Base-by-base conservation (phyloP, 2,888 invertebrate genomes). In the Heteropelma amictum region DNA sequence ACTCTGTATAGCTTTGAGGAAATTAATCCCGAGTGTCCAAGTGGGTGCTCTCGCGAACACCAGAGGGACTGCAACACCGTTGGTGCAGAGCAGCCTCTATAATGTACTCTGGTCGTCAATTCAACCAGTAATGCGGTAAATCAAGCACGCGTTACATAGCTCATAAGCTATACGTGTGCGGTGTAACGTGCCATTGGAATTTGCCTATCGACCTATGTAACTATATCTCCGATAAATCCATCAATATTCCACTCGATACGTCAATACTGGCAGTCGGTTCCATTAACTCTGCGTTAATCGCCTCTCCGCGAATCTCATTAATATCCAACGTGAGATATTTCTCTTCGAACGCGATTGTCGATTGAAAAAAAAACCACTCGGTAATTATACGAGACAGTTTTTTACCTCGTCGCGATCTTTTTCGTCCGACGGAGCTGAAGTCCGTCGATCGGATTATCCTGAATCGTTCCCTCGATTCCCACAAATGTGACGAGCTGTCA, bases 91-190 rank as follows among this genome's bases (percentile, higher is more conserved):
- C 12, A 21, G 65, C 42, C 61, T 40, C 28, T 26, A 30, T 47
- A 53, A 35, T 67, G 56, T 38, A n/a, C 56, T 68, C 17, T 10
- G 17, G 23, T 47, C 21, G 51, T 58, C 45, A 68, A 71, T 63
- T 72, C 45, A 28, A 63, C 12, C 63, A 63, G 63, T 72, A 76
- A 76, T 76, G 68, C 45, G 58, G 56, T 63, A 68, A 76, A 76
- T 76, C 63, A 76, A 76, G 68, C 71, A 72, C 72, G 72, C 63
- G 71, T 68, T 68, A 58, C 61, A 54, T 58, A 42, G 42, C 63
- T 23, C 70, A 71, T 33, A 49, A 42, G 28, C 54, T 40, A 58
- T 70, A 26, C 21, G 19, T 38, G n/a, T n/a, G n/a, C n/a, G 45
- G 21, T 67, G 74, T 61, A 60, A 70, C 58, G 30, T 42, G 40